A percentile compares a stretch with the other conserved stretches of the same genome.
Evolutionary conservation across 1,140 invertebrate species (phyloP).

Genomic region (Scaptomyza graminum): DNA sequence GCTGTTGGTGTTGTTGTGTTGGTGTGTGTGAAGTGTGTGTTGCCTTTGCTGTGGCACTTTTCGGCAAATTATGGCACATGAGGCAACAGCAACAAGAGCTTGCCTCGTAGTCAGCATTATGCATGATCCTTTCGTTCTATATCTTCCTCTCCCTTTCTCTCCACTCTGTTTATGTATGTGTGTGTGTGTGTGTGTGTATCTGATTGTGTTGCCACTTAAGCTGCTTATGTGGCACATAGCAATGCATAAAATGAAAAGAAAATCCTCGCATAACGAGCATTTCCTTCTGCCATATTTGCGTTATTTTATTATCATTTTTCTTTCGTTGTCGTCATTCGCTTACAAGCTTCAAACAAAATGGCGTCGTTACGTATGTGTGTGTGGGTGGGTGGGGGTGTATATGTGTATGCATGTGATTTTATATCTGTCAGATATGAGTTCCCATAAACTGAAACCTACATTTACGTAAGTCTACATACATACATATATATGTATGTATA

Average conservation of each 20-base stretch:
- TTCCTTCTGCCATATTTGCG: conserved; percentile 81
- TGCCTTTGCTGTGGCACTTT: conserved; percentile 59
- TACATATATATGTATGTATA: conserved; percentile 18
- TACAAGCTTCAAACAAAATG: conserved; percentile 54
- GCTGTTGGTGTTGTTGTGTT: conserved; percentile 10
- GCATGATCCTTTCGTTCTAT: conserved; percentile 68
- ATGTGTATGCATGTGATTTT: conserved; percentile 46
- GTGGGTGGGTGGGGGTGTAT: conserved; percentile 12
- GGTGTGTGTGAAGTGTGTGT: conserved; percentile 17
- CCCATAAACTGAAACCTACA: conserved; percentile 64
- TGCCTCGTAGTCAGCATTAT: conserved; percentile 63
- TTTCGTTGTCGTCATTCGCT: conserved; percentile 40
- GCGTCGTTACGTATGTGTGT: conserved; percentile 29
- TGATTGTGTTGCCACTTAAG: conserved; percentile 69
- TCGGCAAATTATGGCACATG: conserved; percentile 79
- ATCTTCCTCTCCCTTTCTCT: conserved; percentile 19
- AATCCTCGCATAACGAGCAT: conserved; percentile 76
- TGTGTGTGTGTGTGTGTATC: conserved; percentile 4
- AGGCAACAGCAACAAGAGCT: conserved; percentile 34
- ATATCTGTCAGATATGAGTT: conserved; percentile 80
- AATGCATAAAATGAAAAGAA: conserved; percentile 80
- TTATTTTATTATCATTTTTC: conserved; percentile 82
- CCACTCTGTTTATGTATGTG: conserved; percentile 3
- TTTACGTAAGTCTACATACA: conserved; percentile 26
- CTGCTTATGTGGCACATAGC: conserved; percentile 69